phyloP scores from a whole-genome alignment of 2,888 invertebrate genomes.

The Drosophila multiciliata region DNA sequence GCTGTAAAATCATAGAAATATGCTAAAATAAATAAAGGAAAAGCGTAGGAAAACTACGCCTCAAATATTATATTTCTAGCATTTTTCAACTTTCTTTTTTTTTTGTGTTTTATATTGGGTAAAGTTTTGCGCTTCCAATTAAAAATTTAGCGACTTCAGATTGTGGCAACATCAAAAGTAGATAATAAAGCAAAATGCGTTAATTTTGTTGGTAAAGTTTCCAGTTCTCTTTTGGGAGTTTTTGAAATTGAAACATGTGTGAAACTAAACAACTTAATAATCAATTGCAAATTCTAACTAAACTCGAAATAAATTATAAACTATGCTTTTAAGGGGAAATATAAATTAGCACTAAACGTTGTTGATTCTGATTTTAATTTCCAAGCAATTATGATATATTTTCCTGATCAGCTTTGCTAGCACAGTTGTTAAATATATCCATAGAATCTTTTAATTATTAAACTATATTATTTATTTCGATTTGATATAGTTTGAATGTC shows the following conservation, averaged over 20 bases:
- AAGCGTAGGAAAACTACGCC: not conserved
- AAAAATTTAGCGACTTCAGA: conserved; percentile 34
- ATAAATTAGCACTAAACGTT: not conserved
- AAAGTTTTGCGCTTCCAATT: conserved; percentile 56
- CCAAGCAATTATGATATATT: no score
- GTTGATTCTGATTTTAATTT: not conserved
- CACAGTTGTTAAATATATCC: no score
- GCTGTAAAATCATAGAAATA: not conserved
- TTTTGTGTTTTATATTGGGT: conserved; percentile 49
- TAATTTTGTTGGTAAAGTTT: not conserved
- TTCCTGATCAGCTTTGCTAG: no score
- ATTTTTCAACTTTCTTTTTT: not conserved
- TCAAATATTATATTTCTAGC: conserved; percentile 2
- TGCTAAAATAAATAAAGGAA: conserved; percentile 5
- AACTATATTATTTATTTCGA: no score
- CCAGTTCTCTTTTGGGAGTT: conserved; percentile 1
- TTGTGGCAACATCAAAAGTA: not conserved
- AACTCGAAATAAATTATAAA: not conserved
- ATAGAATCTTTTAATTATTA: no score
- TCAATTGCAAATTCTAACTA: not conserved
- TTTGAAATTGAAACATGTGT: not conserved
- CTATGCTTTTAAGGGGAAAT: not conserved
- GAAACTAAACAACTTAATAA: not conserved
- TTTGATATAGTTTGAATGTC: not conserved
- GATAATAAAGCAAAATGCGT: not conserved